Evolutionary conservation across 2,113 vertebrate species (phyloP).

Genomic region (Chionomys nivalis): DNA sequence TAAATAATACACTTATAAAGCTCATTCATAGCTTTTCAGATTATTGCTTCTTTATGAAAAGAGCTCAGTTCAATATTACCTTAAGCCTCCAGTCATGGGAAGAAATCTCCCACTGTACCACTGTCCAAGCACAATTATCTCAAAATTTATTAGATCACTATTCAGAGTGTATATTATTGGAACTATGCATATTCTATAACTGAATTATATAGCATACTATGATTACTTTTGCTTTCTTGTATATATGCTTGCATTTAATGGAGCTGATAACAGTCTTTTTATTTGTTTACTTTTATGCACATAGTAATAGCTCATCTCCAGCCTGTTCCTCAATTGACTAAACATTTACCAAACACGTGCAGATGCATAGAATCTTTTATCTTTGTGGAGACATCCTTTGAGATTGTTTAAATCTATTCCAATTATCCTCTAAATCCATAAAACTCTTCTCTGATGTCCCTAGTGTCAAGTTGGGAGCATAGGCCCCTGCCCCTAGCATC

Average conservation of each 20-base stretch:
- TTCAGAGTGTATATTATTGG: constrained; percentile 34
- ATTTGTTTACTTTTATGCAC: constrained; percentile 51
- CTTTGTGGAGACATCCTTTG: constrained; percentile 26
- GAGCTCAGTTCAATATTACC: constrained; percentile 1
- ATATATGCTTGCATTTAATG: constrained; percentile 18
- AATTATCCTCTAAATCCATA: constrained; percentile 39
- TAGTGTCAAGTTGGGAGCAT: too few species aligned
- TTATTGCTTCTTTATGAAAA: constrained; percentile 24
- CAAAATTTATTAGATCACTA: constrained; percentile 32
- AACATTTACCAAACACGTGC: constrained; percentile 41
- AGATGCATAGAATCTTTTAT: neutral
- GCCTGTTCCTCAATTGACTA: neutral
- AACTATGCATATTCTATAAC: neutral
- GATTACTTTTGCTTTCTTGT: constrained; percentile 51
- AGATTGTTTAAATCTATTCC: neutral
- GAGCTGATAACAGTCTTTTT: constrained; percentile 35
- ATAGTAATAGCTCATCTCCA: constrained; percentile 15
- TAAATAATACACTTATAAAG: constrained; percentile 20
- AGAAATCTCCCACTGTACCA: neutral
- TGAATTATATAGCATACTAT: constrained; percentile 34
- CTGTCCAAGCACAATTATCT: neutral
- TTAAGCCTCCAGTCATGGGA: neutral
- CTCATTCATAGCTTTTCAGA: constrained; percentile 42
- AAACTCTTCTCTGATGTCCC: neutral
- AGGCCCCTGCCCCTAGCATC: too few species aligned